phyloP scores from a whole-genome alignment of 2,797 vertebrate genomes.

The Falco novaeseelandiae region DNA sequence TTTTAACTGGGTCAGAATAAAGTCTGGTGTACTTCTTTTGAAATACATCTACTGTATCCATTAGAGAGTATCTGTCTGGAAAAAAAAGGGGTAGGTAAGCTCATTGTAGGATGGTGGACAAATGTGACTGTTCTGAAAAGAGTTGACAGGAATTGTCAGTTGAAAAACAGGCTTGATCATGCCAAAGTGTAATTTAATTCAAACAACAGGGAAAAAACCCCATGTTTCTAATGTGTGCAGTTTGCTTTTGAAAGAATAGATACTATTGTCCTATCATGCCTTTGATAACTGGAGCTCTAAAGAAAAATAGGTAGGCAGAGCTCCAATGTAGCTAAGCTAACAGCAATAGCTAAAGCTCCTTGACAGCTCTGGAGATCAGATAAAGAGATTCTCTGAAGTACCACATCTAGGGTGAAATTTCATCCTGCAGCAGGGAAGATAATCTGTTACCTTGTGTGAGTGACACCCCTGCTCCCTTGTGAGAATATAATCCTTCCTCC shows the following conservation, averaged over 20 bases:
- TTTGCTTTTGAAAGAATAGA: background rate
- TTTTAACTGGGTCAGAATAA: background rate
- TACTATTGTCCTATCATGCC: background rate
- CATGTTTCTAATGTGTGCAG: background rate
- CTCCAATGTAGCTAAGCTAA: background rate
- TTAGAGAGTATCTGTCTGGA: background rate
- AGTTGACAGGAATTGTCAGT: background rate
- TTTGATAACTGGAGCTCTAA: background rate
- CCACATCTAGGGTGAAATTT: constrained; percentile 50
- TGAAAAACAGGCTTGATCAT: background rate
- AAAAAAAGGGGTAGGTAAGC: background rate
- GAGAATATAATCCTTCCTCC: background rate
- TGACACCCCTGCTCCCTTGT: background rate
- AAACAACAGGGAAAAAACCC: background rate
- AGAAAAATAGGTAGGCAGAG: background rate
- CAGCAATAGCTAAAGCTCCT: background rate
- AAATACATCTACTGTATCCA: background rate
- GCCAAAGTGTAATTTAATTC: background rate
- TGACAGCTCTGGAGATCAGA: constrained; percentile 3
- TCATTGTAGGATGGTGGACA: background rate
- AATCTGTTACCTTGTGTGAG: constrained; percentile 32
- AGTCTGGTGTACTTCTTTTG: background rate
- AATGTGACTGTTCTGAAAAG: background rate
- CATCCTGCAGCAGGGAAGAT: constrained; percentile 45
- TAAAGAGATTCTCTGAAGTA: constrained; percentile 16